phyloP scores from a whole-genome alignment of 2,113 vertebrate species.

The Centropus bengalensis region DNA sequence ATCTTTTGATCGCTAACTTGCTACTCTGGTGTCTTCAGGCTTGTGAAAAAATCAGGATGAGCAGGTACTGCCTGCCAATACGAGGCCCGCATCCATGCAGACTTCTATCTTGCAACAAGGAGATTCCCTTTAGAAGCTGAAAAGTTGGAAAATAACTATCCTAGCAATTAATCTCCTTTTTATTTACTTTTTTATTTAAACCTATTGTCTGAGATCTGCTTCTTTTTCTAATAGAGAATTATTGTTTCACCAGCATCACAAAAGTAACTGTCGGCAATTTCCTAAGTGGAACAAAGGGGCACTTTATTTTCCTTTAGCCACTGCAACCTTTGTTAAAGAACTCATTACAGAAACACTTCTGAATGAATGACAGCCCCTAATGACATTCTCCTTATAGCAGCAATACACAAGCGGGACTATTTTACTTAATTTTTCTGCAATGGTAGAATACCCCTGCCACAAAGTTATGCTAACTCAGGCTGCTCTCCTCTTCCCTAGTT shows the following conservation, averaged over 20 bases:
- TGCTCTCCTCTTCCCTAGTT: neutral
- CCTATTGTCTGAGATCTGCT: neutral
- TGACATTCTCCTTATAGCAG: neutral
- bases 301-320: neutral
- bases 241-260: neutral
- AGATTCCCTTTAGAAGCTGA: neutral
- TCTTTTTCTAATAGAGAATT: neutral
- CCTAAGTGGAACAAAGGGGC: neutral
- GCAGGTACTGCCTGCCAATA: neutral
- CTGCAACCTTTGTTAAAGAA: neutral
- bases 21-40: neutral
- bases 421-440: neutral
- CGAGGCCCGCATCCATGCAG: neutral
- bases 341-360: neutral
- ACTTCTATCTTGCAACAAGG: neutral
- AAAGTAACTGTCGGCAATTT: neutral
- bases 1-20: neutral
- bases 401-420: neutral
- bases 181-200: neutral
- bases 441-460: neutral
- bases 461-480: conserved; percentile 1
- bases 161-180: neutral
- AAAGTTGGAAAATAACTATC: neutral
- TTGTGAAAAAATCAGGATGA: rapidly evolving
- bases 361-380: conserved; percentile 26